A percentile compares a stretch with the other conserved stretches of the same genome.
These are phyloP conservation scores for Chaitophorus viminalis DNA, from an alignment of 2,888 invertebrate species.

Conservation along the genomic window DNA sequence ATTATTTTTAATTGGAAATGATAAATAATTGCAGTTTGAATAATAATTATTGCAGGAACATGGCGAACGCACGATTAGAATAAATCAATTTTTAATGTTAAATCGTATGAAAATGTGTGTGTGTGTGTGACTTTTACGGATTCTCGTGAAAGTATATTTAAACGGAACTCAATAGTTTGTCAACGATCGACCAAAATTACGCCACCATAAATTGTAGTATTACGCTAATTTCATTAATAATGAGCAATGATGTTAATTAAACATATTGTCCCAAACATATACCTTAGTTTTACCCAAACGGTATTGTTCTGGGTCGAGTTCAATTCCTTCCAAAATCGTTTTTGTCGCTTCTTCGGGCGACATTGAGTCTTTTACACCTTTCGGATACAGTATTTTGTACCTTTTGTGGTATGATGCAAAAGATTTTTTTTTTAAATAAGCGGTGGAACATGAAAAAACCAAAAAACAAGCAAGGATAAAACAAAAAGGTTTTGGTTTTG, in stretches of 20 bases:
- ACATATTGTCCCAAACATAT: slow-evolving; percentile 49
- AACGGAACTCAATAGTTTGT: background rate
- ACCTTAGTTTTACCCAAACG: slow-evolving; percentile 76
- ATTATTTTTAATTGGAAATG: background rate
- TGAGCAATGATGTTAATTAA: slow-evolving; percentile 30
- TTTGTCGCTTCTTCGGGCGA: slow-evolving; percentile 72
- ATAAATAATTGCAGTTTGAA: background rate
- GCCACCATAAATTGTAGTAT: slow-evolving; percentile 17
- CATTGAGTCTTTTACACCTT: slow-evolving; percentile 79
- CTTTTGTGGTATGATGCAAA: slow-evolving; percentile 72
- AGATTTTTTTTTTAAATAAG: slow-evolving; percentile 64
- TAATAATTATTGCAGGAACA: background rate
- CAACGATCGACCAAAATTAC: slow-evolving; percentile 45
- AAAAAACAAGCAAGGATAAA: slow-evolving; percentile 60
- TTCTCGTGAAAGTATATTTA: background rate
- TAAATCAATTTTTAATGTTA: background rate
- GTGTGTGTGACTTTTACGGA: background rate
- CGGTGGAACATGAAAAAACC: slow-evolving; percentile 58
- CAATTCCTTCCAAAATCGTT: slow-evolving; percentile 66
- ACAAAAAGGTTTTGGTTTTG: slow-evolving; percentile 48
- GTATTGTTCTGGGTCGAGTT: slow-evolving; percentile 92
- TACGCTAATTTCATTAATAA: slow-evolving; percentile 35
- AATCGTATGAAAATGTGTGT: background rate
- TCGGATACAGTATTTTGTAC: slow-evolving; percentile 99
- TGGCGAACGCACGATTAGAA: no score